Evolutionary conservation across 2,113 vertebrate species (phyloP).

Genomic region (Colinus virginianus): DNA sequence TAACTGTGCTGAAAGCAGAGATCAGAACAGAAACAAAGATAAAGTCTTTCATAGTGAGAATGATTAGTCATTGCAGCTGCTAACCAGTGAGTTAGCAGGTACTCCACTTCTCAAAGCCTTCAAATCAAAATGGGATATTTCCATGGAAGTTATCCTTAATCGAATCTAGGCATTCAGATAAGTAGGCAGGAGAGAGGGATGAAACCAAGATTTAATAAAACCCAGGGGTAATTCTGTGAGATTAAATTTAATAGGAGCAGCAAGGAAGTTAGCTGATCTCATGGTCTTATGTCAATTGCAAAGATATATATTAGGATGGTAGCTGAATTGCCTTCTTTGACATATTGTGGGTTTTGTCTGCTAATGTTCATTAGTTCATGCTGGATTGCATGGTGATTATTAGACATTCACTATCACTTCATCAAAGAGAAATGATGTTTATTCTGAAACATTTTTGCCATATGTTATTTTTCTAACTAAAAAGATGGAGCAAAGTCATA

Average conservation of each 20-base stretch:
- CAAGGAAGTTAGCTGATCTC: accelerated
- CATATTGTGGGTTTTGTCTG: not conserved
- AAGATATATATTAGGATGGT: not conserved
- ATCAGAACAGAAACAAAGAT: not conserved
- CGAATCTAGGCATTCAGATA: not conserved
- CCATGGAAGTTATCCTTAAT: not conserved
- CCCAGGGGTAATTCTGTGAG: not conserved
- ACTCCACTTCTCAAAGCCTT: not conserved
- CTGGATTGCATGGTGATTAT: not conserved
- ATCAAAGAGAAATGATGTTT: not conserved
- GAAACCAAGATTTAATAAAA: not conserved
- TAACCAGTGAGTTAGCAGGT: not conserved
- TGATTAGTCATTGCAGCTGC: not conserved
- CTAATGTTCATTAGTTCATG: not conserved
- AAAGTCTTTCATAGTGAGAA: not conserved
- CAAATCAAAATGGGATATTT: not conserved
- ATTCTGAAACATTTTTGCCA: not conserved
- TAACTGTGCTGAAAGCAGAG: not conserved
- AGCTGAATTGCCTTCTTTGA: not conserved
- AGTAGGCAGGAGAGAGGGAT: not conserved
- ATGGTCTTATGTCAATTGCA: not conserved
- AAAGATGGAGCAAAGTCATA: not conserved
- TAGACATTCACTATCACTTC: not conserved
- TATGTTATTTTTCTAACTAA: not conserved
- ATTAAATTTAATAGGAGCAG: not conserved